Evolutionary conservation across 53 echinoderm and acorn worm genomes (phyloP), one percentile per base, ranked within the genome.

Genomic region (Antedon mediterranea): DNA sequence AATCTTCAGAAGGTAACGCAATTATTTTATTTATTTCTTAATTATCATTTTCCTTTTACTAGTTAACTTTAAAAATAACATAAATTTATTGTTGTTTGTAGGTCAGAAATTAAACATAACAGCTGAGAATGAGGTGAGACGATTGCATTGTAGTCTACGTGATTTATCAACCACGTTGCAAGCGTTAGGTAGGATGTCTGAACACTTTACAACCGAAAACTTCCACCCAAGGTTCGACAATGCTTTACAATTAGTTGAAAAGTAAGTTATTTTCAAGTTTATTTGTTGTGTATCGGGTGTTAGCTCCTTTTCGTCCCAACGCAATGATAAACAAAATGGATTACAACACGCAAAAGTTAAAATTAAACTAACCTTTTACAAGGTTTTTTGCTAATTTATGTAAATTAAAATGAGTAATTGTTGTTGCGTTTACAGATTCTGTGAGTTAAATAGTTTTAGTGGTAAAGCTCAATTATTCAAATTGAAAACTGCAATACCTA

Each of bases 191-290:
- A 81, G 98, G 34, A 77, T 92, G 74, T 82, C 98, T 4, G 98
- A 98, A 43, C 90, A 98, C 84, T 98, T 98, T 79, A 98, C 92
- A 18, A 81, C 89, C 0, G 98, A 98, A 71, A 92, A 88, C 43
- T 89, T 93, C 32, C 79, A 74, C 0, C 86, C 84, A 74, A 84
- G 98, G 80, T 92, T 98, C 75, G 89, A 92, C 30, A 89, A 98
- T 86, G 92, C 88, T 13, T 83, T 98, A 29, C 90, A 92, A 29
- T 84, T 98, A 73, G 88, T 98, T 72, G 90, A 98, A 72, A 92
- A 87, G 98, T 98, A 77, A 81, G 86, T 31, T 43, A n/a, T n/a
- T 28, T 32, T 78, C 57, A 29, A 57, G 4, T 29, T 28, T n/a
- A n/a, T n/a, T n/a, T n/a, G n/a, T n/a, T n/a, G n/a, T n/a, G n/a